Evolutionary conservation across 2,113 vertebrate genomes (phyloP).

Genomic region (Phylloscopus whistleri): DNA sequence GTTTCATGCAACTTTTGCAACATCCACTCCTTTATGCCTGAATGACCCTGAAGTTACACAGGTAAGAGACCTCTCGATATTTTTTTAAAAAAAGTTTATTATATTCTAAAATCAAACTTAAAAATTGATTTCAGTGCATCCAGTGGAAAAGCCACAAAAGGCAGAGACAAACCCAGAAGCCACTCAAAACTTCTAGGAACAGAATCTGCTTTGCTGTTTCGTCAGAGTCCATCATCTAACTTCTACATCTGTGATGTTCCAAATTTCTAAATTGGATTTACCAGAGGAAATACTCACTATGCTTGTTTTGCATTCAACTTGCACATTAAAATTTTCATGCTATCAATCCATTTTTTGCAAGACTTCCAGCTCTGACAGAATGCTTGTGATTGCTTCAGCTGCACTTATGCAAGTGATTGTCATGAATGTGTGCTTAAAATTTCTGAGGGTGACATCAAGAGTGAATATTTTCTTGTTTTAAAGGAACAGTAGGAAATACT

Average conservation of each 20-base stretch:
- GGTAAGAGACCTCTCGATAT: slow-evolving; percentile 50
- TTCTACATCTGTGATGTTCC: not conserved
- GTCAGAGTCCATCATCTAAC: accelerated
- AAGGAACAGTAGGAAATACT: not conserved
- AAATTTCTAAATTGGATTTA: not conserved
- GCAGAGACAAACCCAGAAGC: not conserved
- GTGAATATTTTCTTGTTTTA: not conserved
- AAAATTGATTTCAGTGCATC: not conserved
- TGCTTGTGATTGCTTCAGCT: not conserved
- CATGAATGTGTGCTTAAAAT: not conserved
- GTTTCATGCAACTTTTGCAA: not conserved
- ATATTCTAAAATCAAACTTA: not conserved
- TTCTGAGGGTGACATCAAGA: not conserved
- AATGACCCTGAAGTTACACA: not conserved
- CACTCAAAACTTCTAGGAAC: not conserved
- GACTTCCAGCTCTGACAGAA: not conserved
- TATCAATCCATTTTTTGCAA: not conserved
- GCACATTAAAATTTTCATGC: not conserved
- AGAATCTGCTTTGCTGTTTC: not conserved
- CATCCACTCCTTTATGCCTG: not conserved
- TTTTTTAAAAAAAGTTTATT: not conserved
- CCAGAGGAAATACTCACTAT: not conserved
- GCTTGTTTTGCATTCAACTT: not conserved
- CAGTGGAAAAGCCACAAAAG: not conserved
- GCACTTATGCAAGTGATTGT: not conserved